These are phyloP conservation scores for Thymallus thymallus DNA, from an alignment of 2,113 vertebrate species.

Conservation along the genomic window DNA sequence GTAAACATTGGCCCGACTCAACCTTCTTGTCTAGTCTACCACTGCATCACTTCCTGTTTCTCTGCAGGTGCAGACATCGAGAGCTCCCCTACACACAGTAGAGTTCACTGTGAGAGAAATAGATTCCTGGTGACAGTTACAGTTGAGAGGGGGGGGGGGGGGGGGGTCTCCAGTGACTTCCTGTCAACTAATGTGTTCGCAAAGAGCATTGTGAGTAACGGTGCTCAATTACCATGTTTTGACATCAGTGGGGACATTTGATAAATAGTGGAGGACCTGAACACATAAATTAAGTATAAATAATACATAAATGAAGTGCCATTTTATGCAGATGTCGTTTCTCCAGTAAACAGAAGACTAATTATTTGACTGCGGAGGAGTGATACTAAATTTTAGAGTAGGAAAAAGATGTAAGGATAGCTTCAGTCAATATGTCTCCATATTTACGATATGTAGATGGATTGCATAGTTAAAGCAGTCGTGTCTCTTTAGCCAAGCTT, in stretches of 20 bases:
- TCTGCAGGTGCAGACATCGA: no score
- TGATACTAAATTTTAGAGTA: slow-evolving; percentile 45
- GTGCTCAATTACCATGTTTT: slow-evolving; percentile 65
- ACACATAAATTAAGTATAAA: slow-evolving; percentile 73
- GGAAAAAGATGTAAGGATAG: slow-evolving; percentile 53
- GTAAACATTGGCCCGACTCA: no score
- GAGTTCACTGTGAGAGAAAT: background rate
- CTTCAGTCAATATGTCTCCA: slow-evolving; percentile 59
- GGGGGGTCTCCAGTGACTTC: slow-evolving; percentile 49
- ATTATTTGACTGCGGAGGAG: slow-evolving; percentile 53
- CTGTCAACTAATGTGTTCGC: slow-evolving; percentile 62
- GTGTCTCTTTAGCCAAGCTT: no score
- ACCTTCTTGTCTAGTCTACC: no score
- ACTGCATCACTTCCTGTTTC: no score
- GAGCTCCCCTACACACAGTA: background rate
- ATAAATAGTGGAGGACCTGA: slow-evolving; percentile 68
- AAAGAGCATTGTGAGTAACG: slow-evolving; percentile 52
- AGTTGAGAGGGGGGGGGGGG: slow-evolving; percentile 45
- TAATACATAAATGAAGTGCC: slow-evolving; percentile 72
- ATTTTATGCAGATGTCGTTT: slow-evolving; percentile 70
- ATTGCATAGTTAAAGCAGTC: background rate
- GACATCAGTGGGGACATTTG: slow-evolving; percentile 65
- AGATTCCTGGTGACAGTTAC: slow-evolving; percentile 31
- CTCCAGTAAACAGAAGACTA: slow-evolving; percentile 69
- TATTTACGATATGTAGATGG: slow-evolving; percentile 47